Conservation (phyloP, 2,113 vertebrate genomes). For the Platichthys stellatus region DNA sequence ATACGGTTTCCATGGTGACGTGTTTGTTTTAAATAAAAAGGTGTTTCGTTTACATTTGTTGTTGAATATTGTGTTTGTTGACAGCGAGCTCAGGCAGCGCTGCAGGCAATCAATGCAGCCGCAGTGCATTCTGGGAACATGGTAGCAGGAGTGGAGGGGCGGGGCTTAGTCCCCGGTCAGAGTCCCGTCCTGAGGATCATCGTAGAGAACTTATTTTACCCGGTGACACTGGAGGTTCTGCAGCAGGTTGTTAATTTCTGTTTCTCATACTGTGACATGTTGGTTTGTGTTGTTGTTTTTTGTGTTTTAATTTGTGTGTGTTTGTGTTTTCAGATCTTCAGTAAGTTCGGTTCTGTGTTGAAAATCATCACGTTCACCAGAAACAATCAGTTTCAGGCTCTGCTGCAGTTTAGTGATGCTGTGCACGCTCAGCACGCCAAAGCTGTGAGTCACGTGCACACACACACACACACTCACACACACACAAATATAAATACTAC, state of each 20-base stretch:
- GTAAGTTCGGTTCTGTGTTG: constrained; percentile 64
- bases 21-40: background rate
- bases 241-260: constrained; percentile 52
- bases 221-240: constrained; percentile 67
- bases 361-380: constrained; percentile 72
- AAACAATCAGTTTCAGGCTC: constrained; percentile 72
- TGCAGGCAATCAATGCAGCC: constrained; percentile 53
- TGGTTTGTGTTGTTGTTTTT: background rate
- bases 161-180: constrained; percentile 29
- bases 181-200: constrained; percentile 69
- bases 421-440: constrained; percentile 67
- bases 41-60: too few relatives aligned
- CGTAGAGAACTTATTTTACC: constrained; percentile 70
- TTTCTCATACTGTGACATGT: background rate
- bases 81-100: constrained; percentile 45
- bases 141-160: constrained; percentile 43
- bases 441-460: constrained; percentile 49
- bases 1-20: background rate
- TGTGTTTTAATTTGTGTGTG: background rate
- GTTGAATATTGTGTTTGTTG: constrained; percentile 1
- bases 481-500: background rate
- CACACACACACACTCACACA: background rate
- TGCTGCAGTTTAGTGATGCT: constrained; percentile 65
- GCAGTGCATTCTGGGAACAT: constrained; percentile 67
- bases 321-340: constrained; percentile 62